A percentile compares a stretch with the other conserved stretches of the same genome.
These are phyloP conservation scores for Caenorhabditis virilis DNA, from an alignment of 2,888 invertebrate genomes.

Conservation along the genomic window DNA sequence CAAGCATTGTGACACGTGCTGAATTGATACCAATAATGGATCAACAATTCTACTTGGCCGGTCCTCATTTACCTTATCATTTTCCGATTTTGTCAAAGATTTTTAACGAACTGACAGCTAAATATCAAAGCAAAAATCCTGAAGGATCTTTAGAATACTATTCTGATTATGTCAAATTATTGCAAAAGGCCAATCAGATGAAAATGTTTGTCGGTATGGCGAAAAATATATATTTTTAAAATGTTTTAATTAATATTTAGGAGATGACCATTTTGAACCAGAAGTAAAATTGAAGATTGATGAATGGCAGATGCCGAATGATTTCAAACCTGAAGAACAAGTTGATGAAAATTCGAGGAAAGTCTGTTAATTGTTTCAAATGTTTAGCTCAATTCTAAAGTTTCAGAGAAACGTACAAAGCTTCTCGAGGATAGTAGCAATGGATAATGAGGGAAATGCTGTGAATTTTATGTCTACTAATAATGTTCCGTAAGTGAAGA, in stretches of 20 bases:
- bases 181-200: constrained; percentile 30
- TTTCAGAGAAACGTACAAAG: constrained; percentile 21
- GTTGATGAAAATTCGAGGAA: no score
- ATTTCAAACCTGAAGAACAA: constrained; percentile 18
- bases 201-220: constrained; percentile 16
- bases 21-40: constrained; percentile 8
- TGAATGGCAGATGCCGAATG: constrained; percentile 12
- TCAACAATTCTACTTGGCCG: constrained; percentile 1
- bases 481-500: constrained; percentile 29
- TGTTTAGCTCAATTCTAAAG: no score
- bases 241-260: not conserved
- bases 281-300: constrained; percentile 17
- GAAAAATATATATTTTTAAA: not conserved
- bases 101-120: not conserved
- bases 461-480: constrained; percentile 37
- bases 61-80: constrained; percentile 30
- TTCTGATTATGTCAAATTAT: constrained; percentile 8
- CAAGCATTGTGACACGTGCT: constrained; percentile 23
- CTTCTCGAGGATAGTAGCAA: constrained; percentile 23
- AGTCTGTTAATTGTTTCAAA: constrained; percentile 3
- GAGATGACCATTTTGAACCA: constrained; percentile 24
- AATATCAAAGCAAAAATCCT: constrained; percentile 11
- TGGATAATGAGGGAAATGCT: constrained; percentile 37
- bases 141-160: constrained; percentile 20
- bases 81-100: constrained; percentile 9